Conservation (phyloP, 1,140 invertebrate species). For the Aphidius gifuensis region DNA sequence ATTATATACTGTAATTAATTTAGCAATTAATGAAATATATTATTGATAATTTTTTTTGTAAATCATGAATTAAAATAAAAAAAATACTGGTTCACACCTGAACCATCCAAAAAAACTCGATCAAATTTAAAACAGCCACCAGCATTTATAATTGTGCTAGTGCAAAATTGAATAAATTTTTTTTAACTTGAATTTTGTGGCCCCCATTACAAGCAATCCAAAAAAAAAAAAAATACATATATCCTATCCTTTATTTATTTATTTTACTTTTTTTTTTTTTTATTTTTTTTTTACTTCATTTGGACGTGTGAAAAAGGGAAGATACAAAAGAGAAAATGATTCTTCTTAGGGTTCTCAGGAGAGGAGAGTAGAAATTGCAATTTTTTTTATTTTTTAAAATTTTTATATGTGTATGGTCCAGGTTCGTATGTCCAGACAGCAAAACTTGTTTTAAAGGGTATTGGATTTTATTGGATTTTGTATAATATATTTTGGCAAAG, state of each 20-base stretch:
- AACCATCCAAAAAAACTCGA: too few species aligned
- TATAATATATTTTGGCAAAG: not conserved
- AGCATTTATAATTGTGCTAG: too few species aligned
- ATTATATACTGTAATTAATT: too few species aligned
- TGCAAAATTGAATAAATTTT: too few species aligned
- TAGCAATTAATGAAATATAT: too few species aligned
- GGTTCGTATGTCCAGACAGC: constrained; percentile 35
- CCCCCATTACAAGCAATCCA: constrained; percentile 3
- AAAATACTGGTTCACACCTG: too few species aligned
- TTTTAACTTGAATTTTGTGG: constrained; percentile 18
- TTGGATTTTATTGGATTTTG: not conserved
- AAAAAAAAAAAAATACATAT: too few species aligned
- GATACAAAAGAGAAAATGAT: constrained; percentile 45
- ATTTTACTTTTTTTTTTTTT: constrained; percentile 11
- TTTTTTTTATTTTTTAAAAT: not conserved
- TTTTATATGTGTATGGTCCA: not conserved
- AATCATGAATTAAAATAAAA: too few species aligned
- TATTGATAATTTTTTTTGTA: too few species aligned
- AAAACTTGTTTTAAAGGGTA: constrained; percentile 45
- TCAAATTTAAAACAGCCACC: too few species aligned
- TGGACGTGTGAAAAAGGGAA: constrained; percentile 44
- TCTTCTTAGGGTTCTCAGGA: constrained; percentile 45
- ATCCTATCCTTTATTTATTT: constrained; percentile 3
- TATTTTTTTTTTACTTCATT: constrained; percentile 36
- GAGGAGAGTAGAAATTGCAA: constrained; percentile 6